Evolutionary conservation across 2,888 invertebrate genomes (phyloP).

Genomic region (Cheilosia impressa): DNA sequence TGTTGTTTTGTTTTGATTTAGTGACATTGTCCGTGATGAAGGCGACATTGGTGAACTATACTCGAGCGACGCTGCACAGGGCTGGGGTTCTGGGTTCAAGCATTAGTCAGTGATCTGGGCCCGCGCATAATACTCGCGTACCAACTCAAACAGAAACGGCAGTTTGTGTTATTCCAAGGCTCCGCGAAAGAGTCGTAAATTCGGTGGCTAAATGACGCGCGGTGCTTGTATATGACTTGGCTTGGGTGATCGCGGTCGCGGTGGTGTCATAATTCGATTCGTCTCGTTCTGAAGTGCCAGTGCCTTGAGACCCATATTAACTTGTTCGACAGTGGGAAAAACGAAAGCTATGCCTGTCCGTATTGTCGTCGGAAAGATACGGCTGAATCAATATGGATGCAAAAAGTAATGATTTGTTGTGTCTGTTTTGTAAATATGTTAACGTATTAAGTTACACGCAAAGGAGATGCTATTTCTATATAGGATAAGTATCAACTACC

Average conservation of each 20-base stretch:
- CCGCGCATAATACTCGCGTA: conserved; percentile 61
- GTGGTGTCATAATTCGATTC: conserved; percentile 67
- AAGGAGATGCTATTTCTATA: conserved; percentile 14
- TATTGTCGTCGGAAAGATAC: conserved; percentile 58
- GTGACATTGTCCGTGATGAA: conserved; percentile 81
- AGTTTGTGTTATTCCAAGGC: conserved; percentile 6
- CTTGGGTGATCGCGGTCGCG: conserved; percentile 27
- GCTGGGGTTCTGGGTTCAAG: conserved; percentile 61
- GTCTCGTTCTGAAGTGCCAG: conserved; percentile 64
- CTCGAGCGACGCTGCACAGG: conserved; percentile 53
- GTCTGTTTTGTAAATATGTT: conserved; percentile 61
- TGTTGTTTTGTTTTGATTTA: conserved; percentile 77
- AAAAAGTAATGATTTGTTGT: conserved; percentile 81
- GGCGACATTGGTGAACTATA: conserved; percentile 80
- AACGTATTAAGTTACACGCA: conserved; percentile 59
- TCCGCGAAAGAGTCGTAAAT: conserved; percentile 64
- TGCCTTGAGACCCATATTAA: conserved; percentile 53
- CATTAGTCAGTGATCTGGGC: conserved; percentile 71
- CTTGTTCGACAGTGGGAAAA: conserved; percentile 50
- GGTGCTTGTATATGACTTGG: conserved; percentile 48
- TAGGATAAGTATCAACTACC: conserved; percentile 35
- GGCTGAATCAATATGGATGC: conserved; percentile 81
- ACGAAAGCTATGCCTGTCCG: conserved; percentile 73
- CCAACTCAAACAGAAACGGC: conserved; percentile 5
- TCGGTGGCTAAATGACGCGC: conserved; percentile 73